Evolutionary conservation across 2,888 invertebrate genomes (phyloP).

Genomic region (Petrolisthes cinctipes): DNA sequence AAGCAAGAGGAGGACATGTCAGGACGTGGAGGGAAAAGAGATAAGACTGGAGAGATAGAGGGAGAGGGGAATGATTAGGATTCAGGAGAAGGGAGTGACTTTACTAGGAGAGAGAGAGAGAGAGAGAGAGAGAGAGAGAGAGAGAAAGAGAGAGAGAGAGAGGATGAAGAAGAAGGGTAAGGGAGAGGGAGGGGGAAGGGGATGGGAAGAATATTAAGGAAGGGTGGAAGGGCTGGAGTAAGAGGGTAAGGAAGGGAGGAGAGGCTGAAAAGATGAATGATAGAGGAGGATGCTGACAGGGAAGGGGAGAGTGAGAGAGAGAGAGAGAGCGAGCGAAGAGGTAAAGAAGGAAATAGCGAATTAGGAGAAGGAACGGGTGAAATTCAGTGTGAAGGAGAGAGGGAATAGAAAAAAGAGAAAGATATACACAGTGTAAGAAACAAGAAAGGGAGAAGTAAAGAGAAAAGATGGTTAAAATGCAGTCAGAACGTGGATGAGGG

Average conservation of each 20-base stretch:
- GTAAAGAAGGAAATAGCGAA: not conserved
- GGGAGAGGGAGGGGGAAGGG: not conserved
- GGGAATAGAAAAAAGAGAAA: not conserved
- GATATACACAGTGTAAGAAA: not conserved
- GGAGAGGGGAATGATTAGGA: not conserved
- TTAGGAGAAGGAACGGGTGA: slow-evolving; percentile 1
- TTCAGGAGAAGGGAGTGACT: not conserved
- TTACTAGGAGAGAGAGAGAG: slow-evolving; percentile 2
- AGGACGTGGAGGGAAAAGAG: not conserved
- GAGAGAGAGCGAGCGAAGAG: slow-evolving; percentile 21
- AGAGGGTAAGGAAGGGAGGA: not conserved
- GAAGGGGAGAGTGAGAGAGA: slow-evolving; percentile 14
- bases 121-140: slow-evolving; percentile 6
- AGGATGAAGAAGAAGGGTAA: not conserved
- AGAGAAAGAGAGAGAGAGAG: slow-evolving; percentile 15
- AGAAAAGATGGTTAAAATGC: not conserved
- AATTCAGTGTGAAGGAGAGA: slow-evolving; percentile 3
- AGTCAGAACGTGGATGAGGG: not conserved
- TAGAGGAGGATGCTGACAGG: not conserved
- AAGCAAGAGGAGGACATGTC: not conserved
- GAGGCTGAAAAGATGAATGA: not conserved
- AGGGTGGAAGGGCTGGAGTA: slow-evolving; percentile 8
- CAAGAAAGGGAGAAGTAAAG: not conserved
- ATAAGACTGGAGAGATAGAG: no score
- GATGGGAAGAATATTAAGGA: not conserved